phyloP scores from a whole-genome alignment of 2,888 invertebrate genomes.

The Parelbella ahira region DNA sequence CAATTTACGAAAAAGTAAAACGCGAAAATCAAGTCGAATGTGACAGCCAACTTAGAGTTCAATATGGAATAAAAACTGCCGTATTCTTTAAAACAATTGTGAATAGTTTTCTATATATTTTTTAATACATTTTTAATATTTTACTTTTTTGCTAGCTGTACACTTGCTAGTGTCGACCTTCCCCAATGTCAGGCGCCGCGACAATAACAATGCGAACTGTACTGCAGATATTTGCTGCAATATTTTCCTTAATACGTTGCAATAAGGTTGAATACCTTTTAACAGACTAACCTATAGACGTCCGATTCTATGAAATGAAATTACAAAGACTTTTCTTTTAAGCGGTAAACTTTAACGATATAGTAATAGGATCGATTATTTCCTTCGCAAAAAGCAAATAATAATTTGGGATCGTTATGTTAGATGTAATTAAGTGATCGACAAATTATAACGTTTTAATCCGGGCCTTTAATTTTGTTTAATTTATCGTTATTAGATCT shows the following conservation, averaged over 20 bases:
- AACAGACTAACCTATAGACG: not conserved
- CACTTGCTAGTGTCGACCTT: constrained; percentile 41
- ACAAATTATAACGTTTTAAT: constrained; percentile 19
- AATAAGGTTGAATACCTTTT: constrained; percentile 19
- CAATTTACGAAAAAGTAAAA: too few relatives aligned
- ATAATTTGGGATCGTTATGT: not conserved
- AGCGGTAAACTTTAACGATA: not conserved
- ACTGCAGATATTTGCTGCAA: constrained; percentile 10
- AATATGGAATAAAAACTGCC: too few relatives aligned
- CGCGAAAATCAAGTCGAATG: too few relatives aligned
- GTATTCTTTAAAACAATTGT: too few relatives aligned
- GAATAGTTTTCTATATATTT: too few relatives aligned
- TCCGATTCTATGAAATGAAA: constrained; percentile 9
- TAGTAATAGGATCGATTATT: constrained; percentile 1
- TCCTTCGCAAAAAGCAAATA: not conserved
- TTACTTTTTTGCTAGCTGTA: constrained; percentile 38
- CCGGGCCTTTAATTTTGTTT: constrained; percentile 18
- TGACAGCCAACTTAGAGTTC: too few relatives aligned
- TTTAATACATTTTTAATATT: too few relatives aligned
- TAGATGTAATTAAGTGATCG: constrained; percentile 23
- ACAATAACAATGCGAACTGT: constrained; percentile 33
- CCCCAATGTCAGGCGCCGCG: constrained; percentile 44
- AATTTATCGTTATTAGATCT: constrained; percentile 24
- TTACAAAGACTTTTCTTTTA: constrained; percentile 3
- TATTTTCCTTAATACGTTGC: not conserved